A percentile compares a stretch with the other conserved stretches of the same genome.
Evolutionary conservation across 2,113 vertebrate genomes (phyloP).

Genomic region (Cyanoramphus novaezelandiae): DNA sequence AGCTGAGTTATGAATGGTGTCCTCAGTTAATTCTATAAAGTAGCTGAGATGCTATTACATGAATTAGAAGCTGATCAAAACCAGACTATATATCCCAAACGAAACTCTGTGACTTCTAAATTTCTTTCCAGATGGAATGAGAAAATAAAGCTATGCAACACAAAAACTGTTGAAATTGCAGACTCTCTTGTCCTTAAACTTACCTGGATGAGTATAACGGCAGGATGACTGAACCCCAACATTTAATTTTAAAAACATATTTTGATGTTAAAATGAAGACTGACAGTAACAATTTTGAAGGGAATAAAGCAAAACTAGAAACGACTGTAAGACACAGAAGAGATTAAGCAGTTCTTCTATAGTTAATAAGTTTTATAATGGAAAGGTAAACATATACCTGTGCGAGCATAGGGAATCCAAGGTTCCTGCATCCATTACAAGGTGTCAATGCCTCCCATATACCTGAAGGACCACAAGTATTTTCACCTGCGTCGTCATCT

Average conservation of each 20-base stretch:
- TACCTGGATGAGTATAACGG: background rate
- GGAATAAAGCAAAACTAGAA: background rate
- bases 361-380: background rate
- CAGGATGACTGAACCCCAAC: background rate
- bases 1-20: background rate
- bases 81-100: background rate
- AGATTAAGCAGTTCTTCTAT: background rate
- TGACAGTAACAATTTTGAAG: background rate
- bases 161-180: background rate
- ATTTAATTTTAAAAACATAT: background rate
- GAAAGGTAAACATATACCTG: conserved; percentile 78
- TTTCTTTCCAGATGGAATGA: background rate
- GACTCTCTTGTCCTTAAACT: background rate
- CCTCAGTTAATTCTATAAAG: background rate
- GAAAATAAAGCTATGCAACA: background rate
- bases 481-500: conserved; percentile 86
- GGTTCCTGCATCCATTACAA: conserved; percentile 93
- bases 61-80: conserved; percentile 17
- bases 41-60: background rate
- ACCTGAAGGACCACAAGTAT: conserved; percentile 88
- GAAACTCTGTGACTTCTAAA: background rate
- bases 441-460: conserved; percentile 94
- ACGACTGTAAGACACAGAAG: background rate
- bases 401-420: conserved; percentile 87
- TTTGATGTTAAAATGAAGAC: background rate